Percentiles rank a stretch among this genome's conserved stretches.
Conservation (phyloP, 2,113 vertebrate species). For the Nanger granti region DNA sequence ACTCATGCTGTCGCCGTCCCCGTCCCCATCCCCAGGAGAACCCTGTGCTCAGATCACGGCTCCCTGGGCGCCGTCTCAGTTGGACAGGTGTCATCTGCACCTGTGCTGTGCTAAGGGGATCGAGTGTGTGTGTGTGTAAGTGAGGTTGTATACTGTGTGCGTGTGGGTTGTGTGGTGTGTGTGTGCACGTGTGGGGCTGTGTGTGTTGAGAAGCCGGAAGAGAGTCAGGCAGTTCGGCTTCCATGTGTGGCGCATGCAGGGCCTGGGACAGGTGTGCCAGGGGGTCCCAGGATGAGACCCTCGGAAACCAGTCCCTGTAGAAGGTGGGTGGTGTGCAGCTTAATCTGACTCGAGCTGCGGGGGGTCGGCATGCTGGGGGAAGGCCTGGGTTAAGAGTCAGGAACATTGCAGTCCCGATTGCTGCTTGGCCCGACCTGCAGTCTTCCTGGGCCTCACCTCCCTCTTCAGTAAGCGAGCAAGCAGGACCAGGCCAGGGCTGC, state of each 20-base stretch:
- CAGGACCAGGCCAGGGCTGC: not conserved
- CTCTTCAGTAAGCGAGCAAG: rapidly evolving
- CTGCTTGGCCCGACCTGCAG: rapidly evolving
- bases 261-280: rapidly evolving
- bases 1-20: not conserved
- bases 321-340: rapidly evolving
- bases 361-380: rapidly evolving
- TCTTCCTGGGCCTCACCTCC: not conserved
- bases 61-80: rapidly evolving
- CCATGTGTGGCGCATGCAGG: rapidly evolving
- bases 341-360: rapidly evolving
- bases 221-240: not conserved
- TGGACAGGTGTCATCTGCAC: not conserved
- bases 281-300: not conserved
- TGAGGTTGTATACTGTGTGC: not conserved
- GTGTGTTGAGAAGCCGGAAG: not conserved
- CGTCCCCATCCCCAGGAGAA: not conserved
- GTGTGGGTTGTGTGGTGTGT: not conserved
- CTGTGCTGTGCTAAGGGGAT: not conserved
- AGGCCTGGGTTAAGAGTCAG: not conserved
- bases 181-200: no score
- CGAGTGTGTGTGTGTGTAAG: no score
- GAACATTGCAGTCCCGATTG: rapidly evolving
- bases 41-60: not conserved
- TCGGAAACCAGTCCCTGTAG: rapidly evolving